phyloP scores from a whole-genome alignment of 1,140 invertebrate genomes.

The Aricia agestis region DNA sequence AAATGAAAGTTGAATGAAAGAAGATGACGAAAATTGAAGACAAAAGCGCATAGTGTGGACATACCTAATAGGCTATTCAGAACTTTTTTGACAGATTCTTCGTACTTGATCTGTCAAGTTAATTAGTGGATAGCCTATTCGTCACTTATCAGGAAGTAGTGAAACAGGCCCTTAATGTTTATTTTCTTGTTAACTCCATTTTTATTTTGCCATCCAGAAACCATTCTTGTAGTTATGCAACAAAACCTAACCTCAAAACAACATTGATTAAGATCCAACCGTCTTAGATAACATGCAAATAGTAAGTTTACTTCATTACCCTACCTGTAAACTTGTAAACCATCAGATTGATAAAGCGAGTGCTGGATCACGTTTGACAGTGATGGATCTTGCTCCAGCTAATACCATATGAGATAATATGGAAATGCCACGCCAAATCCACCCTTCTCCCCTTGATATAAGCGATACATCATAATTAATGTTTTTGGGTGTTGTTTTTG shows the following conservation, averaged over 20 bases:
- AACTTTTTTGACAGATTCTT: no score
- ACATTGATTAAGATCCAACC: neutral
- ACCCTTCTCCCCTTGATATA: conserved; percentile 15
- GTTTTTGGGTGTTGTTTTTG: neutral
- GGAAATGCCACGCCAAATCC: conserved; percentile 10
- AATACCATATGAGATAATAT: conserved; percentile 20
- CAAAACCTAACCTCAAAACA: neutral
- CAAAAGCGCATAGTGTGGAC: no score
- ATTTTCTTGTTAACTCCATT: no score
- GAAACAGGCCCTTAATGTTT: no score
- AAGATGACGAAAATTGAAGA: no score
- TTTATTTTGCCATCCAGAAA: no score
- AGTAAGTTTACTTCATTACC: conserved; percentile 12
- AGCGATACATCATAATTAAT: neutral
- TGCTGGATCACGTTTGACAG: neutral
- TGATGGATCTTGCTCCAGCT: conserved; percentile 14
- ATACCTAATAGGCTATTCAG: no score
- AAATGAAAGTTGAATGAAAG: no score
- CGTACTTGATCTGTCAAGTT: no score
- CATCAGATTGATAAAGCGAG: conserved; percentile 3
- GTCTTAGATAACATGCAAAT: neutral
- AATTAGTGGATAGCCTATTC: no score
- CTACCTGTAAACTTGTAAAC: conserved; percentile 12
- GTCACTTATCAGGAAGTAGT: no score
- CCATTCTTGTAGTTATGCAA: no score